Evolutionary conservation across 2,113 vertebrate genomes (phyloP), one percentile per base, ranked within the genome.

Genomic region (Coregonus clupeaformis): DNA sequence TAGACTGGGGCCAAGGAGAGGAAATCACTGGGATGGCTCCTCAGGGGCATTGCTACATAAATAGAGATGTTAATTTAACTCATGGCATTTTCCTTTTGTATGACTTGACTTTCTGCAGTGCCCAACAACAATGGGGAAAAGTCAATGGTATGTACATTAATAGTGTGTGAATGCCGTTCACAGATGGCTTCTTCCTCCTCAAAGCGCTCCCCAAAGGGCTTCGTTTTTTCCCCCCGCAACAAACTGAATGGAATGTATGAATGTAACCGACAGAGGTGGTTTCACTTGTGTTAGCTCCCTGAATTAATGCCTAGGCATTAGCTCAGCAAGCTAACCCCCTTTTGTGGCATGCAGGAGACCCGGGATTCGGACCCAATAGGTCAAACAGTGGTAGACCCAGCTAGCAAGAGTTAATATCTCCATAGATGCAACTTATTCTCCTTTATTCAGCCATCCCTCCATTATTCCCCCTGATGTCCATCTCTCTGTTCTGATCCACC

Each of bases 1-100:
- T 42, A 42, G 36, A 42, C 36, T 42, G 36, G 36, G 36, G 36
- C 36, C 36, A 36, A 36, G 36, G 36, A 42, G 36, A 42, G 36
- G 36, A 42, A 42, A 42, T 42, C 9, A 42, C 36, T 42, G 36
- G 36, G 36, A 42, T 42, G 36, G 9, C 36, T 42, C 36, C 36
- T 42, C 36, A 11, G 9, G 36, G 36, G 36, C 36, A 42, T 42
- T 2, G 9, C 36, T 42, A 42, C 36, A 42, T 9, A 42, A 42
- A 42, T 42, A 64, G 69, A 24, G 6, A 52, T 68, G 79, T 85
- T 77, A 82, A 83, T 85, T 29, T 18, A 75, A 84, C 36, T 77
- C 73, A 83, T 73, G 82, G 81, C 77, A 81, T 42, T 84, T 89
- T 83, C 90, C 82, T 27, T 77, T 74, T 64, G 81, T 71, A 76